phyloP scores from a whole-genome alignment of 2,888 invertebrate genomes.

The Liopterus haemorrhoidalis region DNA sequence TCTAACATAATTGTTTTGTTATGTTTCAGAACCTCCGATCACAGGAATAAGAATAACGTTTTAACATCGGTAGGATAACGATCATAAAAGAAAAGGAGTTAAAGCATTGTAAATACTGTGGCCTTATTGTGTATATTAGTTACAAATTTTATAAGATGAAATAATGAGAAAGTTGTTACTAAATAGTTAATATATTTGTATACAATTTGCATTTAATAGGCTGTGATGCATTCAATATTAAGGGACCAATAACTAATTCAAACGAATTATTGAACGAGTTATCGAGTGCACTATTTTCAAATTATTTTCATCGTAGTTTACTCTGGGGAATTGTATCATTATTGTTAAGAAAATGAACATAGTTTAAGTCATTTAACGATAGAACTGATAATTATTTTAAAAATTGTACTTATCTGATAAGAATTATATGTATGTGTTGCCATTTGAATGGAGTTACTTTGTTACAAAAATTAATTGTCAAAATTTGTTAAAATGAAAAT shows the following conservation, averaged over 20 bases:
- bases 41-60: slow-evolving; percentile 56
- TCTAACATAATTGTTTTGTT: slow-evolving; percentile 25
- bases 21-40: slow-evolving; percentile 50
- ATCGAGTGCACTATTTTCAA: no score
- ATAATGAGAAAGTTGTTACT: slow-evolving; percentile 14
- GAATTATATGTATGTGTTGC: no score
- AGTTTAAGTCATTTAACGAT: no score
- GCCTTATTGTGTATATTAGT: slow-evolving; percentile 21
- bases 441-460: no score
- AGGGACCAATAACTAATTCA: slow-evolving; percentile 44
- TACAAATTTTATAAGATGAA: slow-evolving; percentile 21
- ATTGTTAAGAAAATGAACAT: no score
- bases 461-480: no score
- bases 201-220: slow-evolving; percentile 42
- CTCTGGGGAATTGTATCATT: no score
- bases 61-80: slow-evolving; percentile 49
- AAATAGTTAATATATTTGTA: slow-evolving; percentile 26
- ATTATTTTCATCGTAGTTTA: no score
- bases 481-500: no score
- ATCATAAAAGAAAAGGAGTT: slow-evolving; percentile 11
- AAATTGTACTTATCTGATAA: no score
- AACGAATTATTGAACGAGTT: no score
- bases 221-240: slow-evolving; percentile 44
- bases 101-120: slow-evolving; percentile 20
- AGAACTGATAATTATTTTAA: no score